Percentiles rank a stretch among this genome's conserved stretches.
These are phyloP conservation scores for Camelus bactrianus DNA, from an alignment of 2,113 vertebrate genomes.

Conservation along the genomic window DNA sequence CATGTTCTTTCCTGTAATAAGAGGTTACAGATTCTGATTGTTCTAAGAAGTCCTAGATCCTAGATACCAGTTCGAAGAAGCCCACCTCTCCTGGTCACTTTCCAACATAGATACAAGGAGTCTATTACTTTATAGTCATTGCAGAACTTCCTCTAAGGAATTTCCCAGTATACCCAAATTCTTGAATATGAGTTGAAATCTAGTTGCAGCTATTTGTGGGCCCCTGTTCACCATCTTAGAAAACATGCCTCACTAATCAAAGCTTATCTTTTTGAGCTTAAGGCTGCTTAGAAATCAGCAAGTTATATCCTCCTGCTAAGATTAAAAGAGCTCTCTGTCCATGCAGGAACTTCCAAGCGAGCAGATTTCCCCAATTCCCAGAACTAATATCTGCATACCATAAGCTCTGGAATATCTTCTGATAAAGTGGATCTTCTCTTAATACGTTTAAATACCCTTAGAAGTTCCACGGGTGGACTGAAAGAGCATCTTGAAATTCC, in stretches of 20 bases:
- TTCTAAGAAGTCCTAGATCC: background rate
- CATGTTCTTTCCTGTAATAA: constrained; percentile 14
- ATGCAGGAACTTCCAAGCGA: background rate
- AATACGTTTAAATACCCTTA: background rate
- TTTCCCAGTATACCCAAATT: background rate
- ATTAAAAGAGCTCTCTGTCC: background rate
- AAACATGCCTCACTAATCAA: background rate
- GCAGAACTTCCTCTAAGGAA: background rate
- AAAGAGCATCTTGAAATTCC: background rate
- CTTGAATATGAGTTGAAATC: background rate
- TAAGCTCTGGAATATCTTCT: background rate
- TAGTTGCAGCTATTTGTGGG: background rate
- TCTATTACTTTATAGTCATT: background rate
- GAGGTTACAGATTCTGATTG: background rate
- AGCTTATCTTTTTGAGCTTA: background rate
- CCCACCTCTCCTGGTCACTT: background rate
- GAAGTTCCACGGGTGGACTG: background rate
- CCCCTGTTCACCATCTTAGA: background rate
- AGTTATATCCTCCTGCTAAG: background rate
- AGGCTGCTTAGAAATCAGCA: background rate
- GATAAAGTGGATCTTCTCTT: background rate
- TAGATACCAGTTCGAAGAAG: background rate
- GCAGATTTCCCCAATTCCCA: background rate
- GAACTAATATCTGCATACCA: background rate
- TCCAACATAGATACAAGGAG: background rate